Percentiles rank a stretch among this genome's conserved stretches.
phyloP scores from a whole-genome alignment of 2,888 invertebrate species.

The Phytoseiulus persimilis region DNA sequence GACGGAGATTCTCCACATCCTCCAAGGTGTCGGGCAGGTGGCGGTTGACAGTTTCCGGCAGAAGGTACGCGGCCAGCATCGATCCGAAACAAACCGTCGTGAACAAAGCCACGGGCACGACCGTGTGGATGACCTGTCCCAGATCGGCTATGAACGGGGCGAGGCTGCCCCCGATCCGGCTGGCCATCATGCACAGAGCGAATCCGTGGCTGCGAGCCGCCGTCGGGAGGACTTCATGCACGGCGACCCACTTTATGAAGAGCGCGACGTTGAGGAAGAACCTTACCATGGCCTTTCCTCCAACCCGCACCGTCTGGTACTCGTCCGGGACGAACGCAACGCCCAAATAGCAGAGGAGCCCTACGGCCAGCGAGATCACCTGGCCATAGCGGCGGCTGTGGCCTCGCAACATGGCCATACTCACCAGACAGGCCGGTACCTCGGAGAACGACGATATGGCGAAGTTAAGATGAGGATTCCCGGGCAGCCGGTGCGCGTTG shows the following conservation, averaged over 20 bases:
- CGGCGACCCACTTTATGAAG: slow-evolving; percentile 14
- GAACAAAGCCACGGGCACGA: not conserved
- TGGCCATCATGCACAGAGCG: not conserved
- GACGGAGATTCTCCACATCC: not conserved
- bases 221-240: not conserved
- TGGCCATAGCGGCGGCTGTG: not conserved
- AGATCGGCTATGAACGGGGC: not conserved
- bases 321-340: slow-evolving; percentile 1
- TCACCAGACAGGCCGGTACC: not conserved
- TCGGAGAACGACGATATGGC: not conserved
- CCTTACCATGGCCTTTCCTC: not conserved
- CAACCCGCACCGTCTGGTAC: not conserved
- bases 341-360: not conserved
- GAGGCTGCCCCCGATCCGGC: not conserved
- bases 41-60: not conserved
- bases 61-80: not conserved
- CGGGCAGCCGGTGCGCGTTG: slow-evolving; percentile 14
- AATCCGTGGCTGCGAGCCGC: not conserved
- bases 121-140: not conserved
- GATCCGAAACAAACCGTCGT: not conserved
- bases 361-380: not conserved
- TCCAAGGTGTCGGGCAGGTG: not conserved
- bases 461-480: slow-evolving; percentile 7
- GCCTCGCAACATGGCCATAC: not conserved
- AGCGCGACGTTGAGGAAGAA: not conserved